Base-by-base conservation (phyloP, 2,888 invertebrate species). In the Cinara cedri region DNA sequence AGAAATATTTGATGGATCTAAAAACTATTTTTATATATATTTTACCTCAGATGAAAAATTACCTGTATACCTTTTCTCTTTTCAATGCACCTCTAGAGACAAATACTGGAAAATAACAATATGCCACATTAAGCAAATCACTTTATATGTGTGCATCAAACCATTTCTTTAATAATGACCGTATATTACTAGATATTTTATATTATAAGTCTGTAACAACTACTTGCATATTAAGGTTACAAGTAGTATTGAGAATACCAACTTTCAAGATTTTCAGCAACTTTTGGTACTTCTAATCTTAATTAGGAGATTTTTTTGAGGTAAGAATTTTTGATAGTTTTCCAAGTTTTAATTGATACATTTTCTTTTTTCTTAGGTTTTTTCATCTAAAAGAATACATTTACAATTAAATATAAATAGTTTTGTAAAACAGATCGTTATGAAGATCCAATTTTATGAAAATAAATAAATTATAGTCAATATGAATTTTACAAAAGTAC, bases 221-320 rank as follows among this genome's bases (percentile, higher is more conserved):
- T 99, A 72, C 97, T 97, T 6, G 99, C 97, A 86, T 99, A 98
- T 86, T 99, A 99, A 87, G 99, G 99, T 86, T 99, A 93, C 94
- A n/a, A n/a, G n/a, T n/a, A n/a, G n/a, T n/a, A n/a, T 88, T 98
- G 98, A 0, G 97, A 95, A 86, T 98, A 99, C 99, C 99, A 99
- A 82, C 98, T 98, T 0, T 98, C 89, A 44, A 99, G 88, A 85
- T 97, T 95, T 34, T 94, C 96, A 83, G 93, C 93, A 13, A 66
- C 21, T 86, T 99, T 99, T 83, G 90, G 93, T 0, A 93, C 95
- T 86, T 98, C 98, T 26, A 99, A 86, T 2, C 99, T 98, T 10
- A 99, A 87, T 72, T 97, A 89, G 0, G 98, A 97, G 84, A 96
- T 91, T 85, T 98, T 98, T 87, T 98, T 97, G 0, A 87, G 87